Percentiles rank a stretch among this genome's conserved stretches.
Conservation (phyloP, 2,797 vertebrate genomes). For the Choloepus didactylus region DNA sequence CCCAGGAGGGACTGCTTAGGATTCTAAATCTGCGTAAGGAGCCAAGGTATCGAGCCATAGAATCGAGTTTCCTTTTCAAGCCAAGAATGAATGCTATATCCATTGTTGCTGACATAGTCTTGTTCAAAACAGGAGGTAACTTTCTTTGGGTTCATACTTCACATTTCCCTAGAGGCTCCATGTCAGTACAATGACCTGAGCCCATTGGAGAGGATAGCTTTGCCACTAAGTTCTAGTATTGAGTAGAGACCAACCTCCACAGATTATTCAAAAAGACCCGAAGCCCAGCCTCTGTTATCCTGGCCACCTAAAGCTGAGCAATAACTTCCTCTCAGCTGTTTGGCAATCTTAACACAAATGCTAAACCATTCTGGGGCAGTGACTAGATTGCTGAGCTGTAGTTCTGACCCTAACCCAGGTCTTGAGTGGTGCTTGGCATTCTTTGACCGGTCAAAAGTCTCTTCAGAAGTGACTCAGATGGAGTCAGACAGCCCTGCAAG, state of each 20-base stretch:
- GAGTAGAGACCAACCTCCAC: background rate
- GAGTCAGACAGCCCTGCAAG: constrained; percentile 11
- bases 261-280: background rate
- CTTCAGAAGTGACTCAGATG: background rate
- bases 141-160: background rate
- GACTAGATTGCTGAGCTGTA: fast-evolving
- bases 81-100: background rate
- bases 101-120: background rate
- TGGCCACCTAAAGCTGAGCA: background rate
- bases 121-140: background rate
- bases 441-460: background rate
- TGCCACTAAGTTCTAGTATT: background rate
- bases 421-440: background rate
- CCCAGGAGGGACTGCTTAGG: background rate
- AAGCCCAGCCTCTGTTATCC: background rate
- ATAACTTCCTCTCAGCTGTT: background rate
- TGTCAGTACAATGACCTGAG: background rate
- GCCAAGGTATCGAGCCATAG: background rate
- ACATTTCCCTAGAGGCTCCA: background rate
- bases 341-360: background rate
- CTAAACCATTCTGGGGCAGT: fast-evolving
- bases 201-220: background rate
- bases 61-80: background rate
- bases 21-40: background rate
- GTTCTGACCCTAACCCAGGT: background rate